phyloP scores from a whole-genome alignment of 2,113 vertebrate genomes.

The Hiodon tergisus region DNA sequence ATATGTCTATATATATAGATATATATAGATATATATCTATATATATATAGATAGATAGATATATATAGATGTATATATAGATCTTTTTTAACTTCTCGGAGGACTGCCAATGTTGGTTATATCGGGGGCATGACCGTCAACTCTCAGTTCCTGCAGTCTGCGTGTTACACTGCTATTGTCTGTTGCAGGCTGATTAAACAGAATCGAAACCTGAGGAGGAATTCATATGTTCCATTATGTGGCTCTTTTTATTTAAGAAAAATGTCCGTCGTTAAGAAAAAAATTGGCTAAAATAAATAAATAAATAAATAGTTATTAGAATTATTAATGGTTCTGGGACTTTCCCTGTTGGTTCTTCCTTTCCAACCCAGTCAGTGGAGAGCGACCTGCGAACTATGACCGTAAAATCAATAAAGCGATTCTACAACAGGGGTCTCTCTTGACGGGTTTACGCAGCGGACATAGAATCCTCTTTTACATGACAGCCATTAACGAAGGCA shows the following conservation, averaged over 20 bases:
- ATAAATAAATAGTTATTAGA: not conserved
- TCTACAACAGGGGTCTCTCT: not conserved
- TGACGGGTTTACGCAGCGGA: not conserved
- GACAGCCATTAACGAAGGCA: not conserved
- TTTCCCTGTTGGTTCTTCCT: not conserved
- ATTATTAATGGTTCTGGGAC: not conserved
- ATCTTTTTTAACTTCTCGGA: slow-evolving; percentile 5
- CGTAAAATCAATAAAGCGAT: not conserved
- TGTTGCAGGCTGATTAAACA: not conserved
- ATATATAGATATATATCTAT: not conserved
- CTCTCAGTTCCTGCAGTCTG: not conserved
- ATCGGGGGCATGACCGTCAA: not conserved
- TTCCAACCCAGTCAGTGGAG: not conserved
- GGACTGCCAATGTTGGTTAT: not conserved
- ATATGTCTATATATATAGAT: no score
- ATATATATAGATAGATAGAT: not conserved
- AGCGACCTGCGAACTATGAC: slow-evolving; percentile 8
- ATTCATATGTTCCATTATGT: not conserved
- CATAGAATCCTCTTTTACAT: not conserved
- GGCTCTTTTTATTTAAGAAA: not conserved
- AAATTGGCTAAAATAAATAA: not conserved
- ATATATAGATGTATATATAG: not conserved
- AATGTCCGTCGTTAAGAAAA: not conserved
- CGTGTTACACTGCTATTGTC: not conserved
- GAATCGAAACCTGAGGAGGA: not conserved